phyloP scores from a whole-genome alignment of 2,113 vertebrate species.

The Corythornis cristatus region DNA sequence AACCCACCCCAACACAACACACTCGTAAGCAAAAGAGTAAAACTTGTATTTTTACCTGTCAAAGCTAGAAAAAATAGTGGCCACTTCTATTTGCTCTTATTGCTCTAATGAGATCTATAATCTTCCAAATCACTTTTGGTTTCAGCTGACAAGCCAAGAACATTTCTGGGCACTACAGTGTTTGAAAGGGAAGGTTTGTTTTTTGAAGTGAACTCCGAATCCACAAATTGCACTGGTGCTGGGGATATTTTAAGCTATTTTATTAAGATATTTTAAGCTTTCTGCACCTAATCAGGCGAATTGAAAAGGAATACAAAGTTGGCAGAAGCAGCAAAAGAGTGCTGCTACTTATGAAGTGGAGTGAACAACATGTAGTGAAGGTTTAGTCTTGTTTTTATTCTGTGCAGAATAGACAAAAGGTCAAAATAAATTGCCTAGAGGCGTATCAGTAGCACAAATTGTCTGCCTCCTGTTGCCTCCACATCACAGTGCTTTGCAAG shows the following conservation, averaged over 20 bases:
- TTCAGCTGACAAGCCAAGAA: not conserved
- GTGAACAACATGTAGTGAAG: not conserved
- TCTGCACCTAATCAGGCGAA: not conserved
- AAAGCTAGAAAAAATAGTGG: not conserved
- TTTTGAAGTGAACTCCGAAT: not conserved
- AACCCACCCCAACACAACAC: not conserved
- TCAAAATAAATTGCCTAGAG: conserved; percentile 33
- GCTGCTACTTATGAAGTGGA: not conserved
- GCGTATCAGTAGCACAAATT: conserved; percentile 25
- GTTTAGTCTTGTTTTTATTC: conserved; percentile 7
- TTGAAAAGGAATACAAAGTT: not conserved
- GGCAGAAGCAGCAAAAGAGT: not conserved
- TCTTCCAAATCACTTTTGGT: not conserved
- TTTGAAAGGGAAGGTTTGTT: not conserved
- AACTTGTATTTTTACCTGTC: not conserved
- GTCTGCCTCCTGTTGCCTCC: not conserved
- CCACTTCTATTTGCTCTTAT: not conserved
- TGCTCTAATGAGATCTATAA: not conserved
- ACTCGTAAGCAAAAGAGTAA: not conserved
- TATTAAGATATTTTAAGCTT: not conserved
- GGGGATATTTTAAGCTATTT: not conserved
- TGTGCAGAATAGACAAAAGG: conserved; percentile 10
- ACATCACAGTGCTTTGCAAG: not conserved
- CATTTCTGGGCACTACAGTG: not conserved
- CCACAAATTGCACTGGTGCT: not conserved